These are phyloP conservation scores for Caenorhabditis sp. DNA, from an alignment of 2,888 invertebrate species.

Conservation along the genomic window DNA sequence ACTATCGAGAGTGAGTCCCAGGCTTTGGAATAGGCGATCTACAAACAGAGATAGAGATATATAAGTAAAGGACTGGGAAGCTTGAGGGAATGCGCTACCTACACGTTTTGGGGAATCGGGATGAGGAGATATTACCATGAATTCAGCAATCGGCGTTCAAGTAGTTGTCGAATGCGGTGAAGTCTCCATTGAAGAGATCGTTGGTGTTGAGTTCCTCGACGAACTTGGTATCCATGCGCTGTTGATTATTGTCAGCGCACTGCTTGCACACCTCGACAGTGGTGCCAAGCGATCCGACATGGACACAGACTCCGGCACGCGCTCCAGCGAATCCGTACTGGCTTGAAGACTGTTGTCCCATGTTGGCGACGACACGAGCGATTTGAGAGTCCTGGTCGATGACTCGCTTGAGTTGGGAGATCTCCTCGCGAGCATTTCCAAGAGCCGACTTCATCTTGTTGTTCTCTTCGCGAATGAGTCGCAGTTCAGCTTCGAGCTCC, in stretches of 20 bases:
- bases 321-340: conserved; percentile 11
- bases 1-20: conserved; percentile 46
- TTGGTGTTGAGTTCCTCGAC: conserved; percentile 13
- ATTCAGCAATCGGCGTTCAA: conserved; percentile 38
- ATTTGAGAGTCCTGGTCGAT: conserved; percentile 65
- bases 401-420: conserved; percentile 49
- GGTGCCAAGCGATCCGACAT: conserved; percentile 57
- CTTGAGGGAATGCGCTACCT: conserved; percentile 10
- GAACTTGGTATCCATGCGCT: conserved; percentile 42
- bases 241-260: conserved; percentile 52
- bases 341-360: conserved; percentile 27
- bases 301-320: conserved; percentile 61
- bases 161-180: conserved; percentile 49
- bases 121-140: conserved; percentile 11
- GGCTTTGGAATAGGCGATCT: conserved; percentile 39
- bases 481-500: conserved; percentile 64
- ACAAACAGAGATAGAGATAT: conserved; percentile 24
- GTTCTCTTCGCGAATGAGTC: conserved; percentile 52
- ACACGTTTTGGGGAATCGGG: conserved; percentile 8
- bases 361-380: conserved; percentile 65
- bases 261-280: conserved; percentile 64
- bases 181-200: conserved; percentile 60
- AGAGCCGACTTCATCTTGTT: conserved; percentile 47
- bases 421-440: conserved; percentile 32
- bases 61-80: conserved; percentile 23